A percentile compares a stretch with the other conserved stretches of the same genome.
Conservation (phyloP, 2,113 vertebrate genomes). For the Toxotes jaculatrix region DNA sequence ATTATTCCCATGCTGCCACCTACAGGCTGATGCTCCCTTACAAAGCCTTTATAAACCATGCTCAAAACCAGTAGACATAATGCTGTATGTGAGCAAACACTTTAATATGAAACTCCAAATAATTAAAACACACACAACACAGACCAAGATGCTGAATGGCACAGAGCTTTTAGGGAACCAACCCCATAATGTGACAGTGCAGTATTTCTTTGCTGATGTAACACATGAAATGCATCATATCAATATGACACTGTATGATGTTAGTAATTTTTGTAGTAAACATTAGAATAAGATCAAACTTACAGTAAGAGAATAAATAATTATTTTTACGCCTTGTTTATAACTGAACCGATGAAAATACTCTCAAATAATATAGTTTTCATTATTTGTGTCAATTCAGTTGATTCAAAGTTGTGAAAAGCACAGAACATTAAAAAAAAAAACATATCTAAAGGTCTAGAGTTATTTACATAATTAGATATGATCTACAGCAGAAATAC, state of each 20-base stretch:
- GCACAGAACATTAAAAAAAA: not conserved
- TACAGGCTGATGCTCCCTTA: conserved; percentile 34
- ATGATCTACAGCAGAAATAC: not conserved
- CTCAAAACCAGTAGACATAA: not conserved
- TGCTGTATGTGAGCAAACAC: not conserved
- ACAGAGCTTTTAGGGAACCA: not conserved
- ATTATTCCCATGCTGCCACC: conserved; percentile 50
- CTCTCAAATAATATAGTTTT: not conserved
- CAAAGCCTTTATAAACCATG: not conserved
- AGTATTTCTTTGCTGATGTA: not conserved
- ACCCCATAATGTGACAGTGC: not conserved
- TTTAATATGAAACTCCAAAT: conserved; percentile 43
- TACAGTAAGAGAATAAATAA: not conserved
- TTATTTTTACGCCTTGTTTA: not conserved
- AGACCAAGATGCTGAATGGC: not conserved
- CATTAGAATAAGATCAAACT: too few relatives aligned
- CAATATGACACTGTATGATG: not conserved
- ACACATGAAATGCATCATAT: not conserved
- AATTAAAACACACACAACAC: not conserved
- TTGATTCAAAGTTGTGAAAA: not conserved
- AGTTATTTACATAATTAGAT: not conserved
- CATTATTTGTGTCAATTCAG: rapidly evolving
- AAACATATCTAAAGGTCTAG: not conserved
- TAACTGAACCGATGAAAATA: not conserved
- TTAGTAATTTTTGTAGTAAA: not conserved